A percentile compares a stretch with the other conserved stretches of the same genome.
Evolutionary conservation across 2,113 vertebrate genomes (phyloP).

Genomic region (Pygoscelis adeliae): DNA sequence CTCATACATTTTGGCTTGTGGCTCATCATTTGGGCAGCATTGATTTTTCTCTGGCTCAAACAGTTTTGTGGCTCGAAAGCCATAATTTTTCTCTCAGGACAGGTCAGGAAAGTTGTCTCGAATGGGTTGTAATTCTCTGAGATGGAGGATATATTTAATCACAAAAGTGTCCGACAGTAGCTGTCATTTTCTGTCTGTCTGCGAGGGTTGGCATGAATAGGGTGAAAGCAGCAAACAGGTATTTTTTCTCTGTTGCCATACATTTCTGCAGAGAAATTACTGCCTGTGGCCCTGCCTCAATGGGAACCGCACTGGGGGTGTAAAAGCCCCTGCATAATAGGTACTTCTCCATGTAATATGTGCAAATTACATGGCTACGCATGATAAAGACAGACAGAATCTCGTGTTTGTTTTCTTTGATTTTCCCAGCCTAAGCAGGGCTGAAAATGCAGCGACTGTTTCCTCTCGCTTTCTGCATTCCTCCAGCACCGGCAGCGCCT

Average conservation of each 20-base stretch:
- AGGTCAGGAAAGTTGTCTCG: background rate
- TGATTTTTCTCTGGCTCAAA: background rate
- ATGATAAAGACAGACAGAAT: background rate
- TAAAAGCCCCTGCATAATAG: background rate
- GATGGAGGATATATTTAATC: background rate
- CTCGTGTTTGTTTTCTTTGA: background rate
- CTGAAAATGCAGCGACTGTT: background rate
- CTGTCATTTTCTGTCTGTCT: background rate
- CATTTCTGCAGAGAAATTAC: background rate
- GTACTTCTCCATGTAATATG: background rate
- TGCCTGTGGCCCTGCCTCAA: background rate
- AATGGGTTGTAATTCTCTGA: background rate
- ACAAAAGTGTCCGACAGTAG: background rate
- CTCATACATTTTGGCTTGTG: background rate
- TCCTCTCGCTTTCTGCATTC: background rate
- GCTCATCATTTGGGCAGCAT: background rate
- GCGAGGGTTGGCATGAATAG: background rate
- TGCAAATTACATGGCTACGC: background rate
- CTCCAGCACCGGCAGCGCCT: background rate
- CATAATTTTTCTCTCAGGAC: background rate
- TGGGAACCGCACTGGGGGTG: background rate
- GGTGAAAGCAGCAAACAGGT: background rate
- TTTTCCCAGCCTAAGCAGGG: background rate
- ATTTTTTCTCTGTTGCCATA: background rate
- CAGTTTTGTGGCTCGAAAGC: background rate